Conservation (phyloP, 2,888 invertebrate species). For the Lysandra coridon region DNA sequence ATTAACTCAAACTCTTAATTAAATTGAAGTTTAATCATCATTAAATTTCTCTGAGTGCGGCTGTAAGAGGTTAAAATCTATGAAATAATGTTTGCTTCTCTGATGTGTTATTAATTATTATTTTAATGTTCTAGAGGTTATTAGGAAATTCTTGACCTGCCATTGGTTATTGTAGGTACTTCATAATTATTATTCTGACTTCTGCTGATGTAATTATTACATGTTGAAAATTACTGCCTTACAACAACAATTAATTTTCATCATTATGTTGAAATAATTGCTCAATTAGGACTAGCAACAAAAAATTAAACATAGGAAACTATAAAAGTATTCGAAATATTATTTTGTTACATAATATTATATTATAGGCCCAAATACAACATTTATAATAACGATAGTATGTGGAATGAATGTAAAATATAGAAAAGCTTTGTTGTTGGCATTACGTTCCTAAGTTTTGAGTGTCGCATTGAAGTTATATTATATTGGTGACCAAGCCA, state of each 20-base stretch:
- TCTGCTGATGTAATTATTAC: not conserved
- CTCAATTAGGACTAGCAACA: not conserved
- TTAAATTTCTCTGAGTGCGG: too few relatives aligned
- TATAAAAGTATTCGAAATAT: not conserved
- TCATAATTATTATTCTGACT: not conserved
- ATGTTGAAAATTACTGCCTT: not conserved
- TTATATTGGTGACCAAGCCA: not conserved
- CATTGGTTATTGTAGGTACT: not conserved
- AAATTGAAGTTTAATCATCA: too few relatives aligned
- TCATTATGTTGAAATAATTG: not conserved
- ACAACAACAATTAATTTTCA: not conserved
- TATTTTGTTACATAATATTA: too few relatives aligned
- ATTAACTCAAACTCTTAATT: too few relatives aligned
- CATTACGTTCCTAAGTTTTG: not conserved
- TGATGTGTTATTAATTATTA: too few relatives aligned
- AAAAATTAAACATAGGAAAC: not conserved
- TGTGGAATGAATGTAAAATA: too few relatives aligned
- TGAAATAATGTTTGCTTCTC: too few relatives aligned
- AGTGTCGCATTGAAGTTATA: not conserved
- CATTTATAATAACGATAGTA: not conserved
- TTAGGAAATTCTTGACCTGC: not conserved
- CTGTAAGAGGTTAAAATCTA: too few relatives aligned
- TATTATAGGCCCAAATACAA: not conserved
- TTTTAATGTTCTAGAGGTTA: not conserved
- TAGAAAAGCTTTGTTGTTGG: not conserved